Evolutionary conservation across 1,140 invertebrate genomes (phyloP), one percentile per base, ranked within the genome.

Genomic region (Manduca sexta): DNA sequence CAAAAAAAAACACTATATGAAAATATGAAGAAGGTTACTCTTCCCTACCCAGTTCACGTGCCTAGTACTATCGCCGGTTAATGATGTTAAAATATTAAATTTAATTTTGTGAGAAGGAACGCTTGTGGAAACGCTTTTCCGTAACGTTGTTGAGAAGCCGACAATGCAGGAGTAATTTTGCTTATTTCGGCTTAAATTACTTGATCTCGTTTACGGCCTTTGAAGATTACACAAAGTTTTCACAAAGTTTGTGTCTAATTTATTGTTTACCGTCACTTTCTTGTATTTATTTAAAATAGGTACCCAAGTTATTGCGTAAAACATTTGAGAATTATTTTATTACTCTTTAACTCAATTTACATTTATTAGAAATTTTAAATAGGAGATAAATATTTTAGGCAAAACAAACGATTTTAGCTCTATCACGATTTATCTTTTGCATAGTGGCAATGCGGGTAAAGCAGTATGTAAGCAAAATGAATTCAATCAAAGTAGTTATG

Each of bases 161-260:
- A 81, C 70, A 76, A 81, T 74, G 63, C 66, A 63, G 56, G 60
- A 70, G 71, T 76, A 79, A 81, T 81, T 78, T 75, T 76, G 71
- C 72, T 81, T 83, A 80, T 83, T 84, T 78, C 65, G 66, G 60
- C 66, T 73, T 75, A 84, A 81, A 83, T 84, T 79, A 78, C 78
- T 82, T 81, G 77, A 82, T 84, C 81, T 79, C 66, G 70, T 81
- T 82, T 82, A 81, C 70, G 69, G 66, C 71, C 71, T 82, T 84
- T 79, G 76, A 77, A 79, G 69, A 75, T 81, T 78, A 69, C 74
- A 68, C 70, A 53, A 74, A 84, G 69, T 84, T 82, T 74, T 73
- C 66, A 39, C 62, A 73, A 82, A 84, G 70, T 82, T 81, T 77
- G 65, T 67, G 64, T 73, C 67, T 84, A 77, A 84, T 84, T 84